Conservation (phyloP, 1,140 invertebrate species). For the Bombus waltoni region DNA sequence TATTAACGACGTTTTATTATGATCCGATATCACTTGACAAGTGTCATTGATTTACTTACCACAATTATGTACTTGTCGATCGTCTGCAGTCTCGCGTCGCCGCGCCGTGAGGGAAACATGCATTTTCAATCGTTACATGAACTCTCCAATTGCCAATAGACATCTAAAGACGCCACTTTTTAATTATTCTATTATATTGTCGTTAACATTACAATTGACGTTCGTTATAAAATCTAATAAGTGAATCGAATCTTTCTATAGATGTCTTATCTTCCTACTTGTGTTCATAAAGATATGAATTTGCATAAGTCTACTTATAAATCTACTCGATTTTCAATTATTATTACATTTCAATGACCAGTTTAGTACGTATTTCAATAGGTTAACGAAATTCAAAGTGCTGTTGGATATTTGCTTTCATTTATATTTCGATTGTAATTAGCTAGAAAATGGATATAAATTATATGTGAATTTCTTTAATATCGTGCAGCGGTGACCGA, state of each 20-base stretch:
- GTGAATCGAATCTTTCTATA: too few species aligned
- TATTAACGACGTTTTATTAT: not conserved
- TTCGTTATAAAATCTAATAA: too few species aligned
- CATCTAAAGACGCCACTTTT: not conserved
- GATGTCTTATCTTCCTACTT: too few species aligned
- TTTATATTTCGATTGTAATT: not conserved
- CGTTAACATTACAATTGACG: too few species aligned
- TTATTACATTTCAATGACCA: too few species aligned
- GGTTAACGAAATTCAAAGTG: not conserved
- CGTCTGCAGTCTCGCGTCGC: not conserved
- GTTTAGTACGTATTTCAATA: not conserved
- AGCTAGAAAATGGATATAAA: not conserved
- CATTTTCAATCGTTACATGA: not conserved
- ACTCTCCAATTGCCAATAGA: too few species aligned
- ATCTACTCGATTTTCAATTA: too few species aligned
- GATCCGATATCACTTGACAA: not conserved
- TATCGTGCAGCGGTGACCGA: slow-evolving; percentile 45
- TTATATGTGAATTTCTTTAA: not conserved
- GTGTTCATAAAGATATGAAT: too few species aligned
- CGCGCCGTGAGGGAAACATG: not conserved
- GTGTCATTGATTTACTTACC: not conserved
- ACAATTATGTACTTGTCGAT: not conserved
- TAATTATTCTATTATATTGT: not conserved
- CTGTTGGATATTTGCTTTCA: not conserved
- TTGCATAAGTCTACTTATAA: too few species aligned